Evolutionary conservation across 2,797 vertebrate genomes (phyloP), one percentile per base, ranked within the genome.

Genomic region (Karalla daura): DNA sequence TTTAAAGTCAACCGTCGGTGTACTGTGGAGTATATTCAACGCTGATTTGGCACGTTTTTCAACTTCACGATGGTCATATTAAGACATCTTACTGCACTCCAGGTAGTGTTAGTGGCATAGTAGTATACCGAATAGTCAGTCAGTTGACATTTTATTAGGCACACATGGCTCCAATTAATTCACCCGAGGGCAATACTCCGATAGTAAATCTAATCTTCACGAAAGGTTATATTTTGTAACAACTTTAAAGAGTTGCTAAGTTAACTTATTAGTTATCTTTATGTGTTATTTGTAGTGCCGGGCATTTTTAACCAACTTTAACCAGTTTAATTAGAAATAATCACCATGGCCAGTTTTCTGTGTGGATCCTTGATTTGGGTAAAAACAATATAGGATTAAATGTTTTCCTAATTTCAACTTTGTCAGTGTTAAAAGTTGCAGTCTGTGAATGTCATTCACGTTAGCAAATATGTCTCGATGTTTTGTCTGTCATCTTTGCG

Each of bases 1-100:
- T 80, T 84, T 73, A 8, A 63, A 74, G 35, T 69, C 18, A n/a
- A 51, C 70, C 20, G 46, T 44, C 1, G 37, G n/a, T 50, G 1
- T 12, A 21, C 28, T 25, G 2, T 43, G 8, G 20, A 25, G 23
- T 25, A 11, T 12, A 44, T 56, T 2, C 30, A 24, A 28, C 1
- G 1, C 10, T 25, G 12, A 24, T n/a, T n/a, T n/a, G n/a, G n/a
- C n/a, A n/a, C n/a, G n/a, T n/a, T n/a, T n/a, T n/a, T n/a, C n/a
- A n/a, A n/a, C n/a, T n/a, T n/a, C n/a, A n/a, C n/a, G n/a, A n/a
- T n/a, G n/a, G n/a, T n/a, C 20, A 5, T 24, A n/a, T n/a, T 41
- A 17, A 21, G 1, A 15, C 8, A 30, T 20, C 13, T 50, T 25
- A 1, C 1, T 25, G 14, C 21, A 54, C 24, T 21, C 7, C 35